A percentile compares a stretch with the other conserved stretches of the same genome.
phyloP scores from a whole-genome alignment of 1,140 invertebrate genomes.

The Anastrepha ludens region DNA sequence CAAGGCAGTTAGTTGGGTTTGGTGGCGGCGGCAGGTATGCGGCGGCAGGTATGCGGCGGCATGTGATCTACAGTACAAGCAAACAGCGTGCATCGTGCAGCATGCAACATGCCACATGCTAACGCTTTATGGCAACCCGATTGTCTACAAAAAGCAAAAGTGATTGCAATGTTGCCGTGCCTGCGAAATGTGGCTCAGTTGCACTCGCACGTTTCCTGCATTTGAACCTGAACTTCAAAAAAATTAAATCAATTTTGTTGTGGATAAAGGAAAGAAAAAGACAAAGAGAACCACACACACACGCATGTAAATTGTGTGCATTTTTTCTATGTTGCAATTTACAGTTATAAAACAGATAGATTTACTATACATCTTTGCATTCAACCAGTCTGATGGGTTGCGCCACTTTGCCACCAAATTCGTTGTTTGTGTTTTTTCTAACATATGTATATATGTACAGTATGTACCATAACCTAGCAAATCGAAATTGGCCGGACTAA shows the following conservation, averaged over 20 bases:
- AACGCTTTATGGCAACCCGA: slow-evolving; percentile 32
- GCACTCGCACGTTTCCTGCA: slow-evolving; percentile 39
- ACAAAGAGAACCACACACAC: not conserved
- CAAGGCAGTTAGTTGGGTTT: not conserved
- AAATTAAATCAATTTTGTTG: slow-evolving; percentile 13
- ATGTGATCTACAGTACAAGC: not conserved
- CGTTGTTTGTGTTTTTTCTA: not conserved
- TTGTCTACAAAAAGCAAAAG: slow-evolving; percentile 43
- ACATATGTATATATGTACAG: not conserved
- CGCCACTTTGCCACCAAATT: slow-evolving; percentile 18
- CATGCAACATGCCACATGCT: slow-evolving; percentile 22
- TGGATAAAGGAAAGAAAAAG: not conserved
- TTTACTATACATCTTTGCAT: not conserved
- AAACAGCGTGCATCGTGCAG: not conserved
- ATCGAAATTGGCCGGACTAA: not conserved
- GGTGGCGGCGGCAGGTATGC: not conserved
- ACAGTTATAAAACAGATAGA: not conserved
- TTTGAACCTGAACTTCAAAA: slow-evolving; percentile 52
- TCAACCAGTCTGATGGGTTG: slow-evolving; percentile 2
- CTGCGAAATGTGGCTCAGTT: slow-evolving; percentile 10
- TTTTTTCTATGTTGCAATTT: not conserved
- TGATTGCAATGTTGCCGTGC: slow-evolving; percentile 46
- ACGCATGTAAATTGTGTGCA: not conserved
- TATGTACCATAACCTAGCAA: slow-evolving; percentile 2
- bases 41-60: not conserved